phyloP scores from a whole-genome alignment of 2,888 invertebrate genomes.

The Sycophila texana region DNA sequence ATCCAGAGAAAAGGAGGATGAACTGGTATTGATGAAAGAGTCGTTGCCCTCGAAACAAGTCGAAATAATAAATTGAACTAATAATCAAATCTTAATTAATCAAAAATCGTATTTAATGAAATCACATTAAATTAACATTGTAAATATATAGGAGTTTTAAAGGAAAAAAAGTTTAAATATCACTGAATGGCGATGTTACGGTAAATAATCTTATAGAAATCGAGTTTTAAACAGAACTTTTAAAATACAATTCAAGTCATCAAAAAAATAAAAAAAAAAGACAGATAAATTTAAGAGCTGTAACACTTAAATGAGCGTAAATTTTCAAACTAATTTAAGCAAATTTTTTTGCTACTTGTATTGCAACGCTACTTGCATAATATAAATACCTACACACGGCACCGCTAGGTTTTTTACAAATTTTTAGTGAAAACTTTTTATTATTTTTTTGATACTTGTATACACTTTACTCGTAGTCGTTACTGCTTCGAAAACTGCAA shows the following conservation, averaged over 20 bases:
- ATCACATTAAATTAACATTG: slow-evolving; percentile 22
- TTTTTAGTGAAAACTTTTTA: slow-evolving; percentile 26
- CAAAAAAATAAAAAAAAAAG: slow-evolving; percentile 36
- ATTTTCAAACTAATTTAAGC: neutral
- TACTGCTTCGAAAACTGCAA: slow-evolving; percentile 24
- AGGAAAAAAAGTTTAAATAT: slow-evolving; percentile 8
- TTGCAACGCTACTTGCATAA: neutral
- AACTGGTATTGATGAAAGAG: neutral
- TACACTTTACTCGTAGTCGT: slow-evolving; percentile 2
- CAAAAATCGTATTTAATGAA: slow-evolving; percentile 40
- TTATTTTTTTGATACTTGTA: slow-evolving; percentile 41
- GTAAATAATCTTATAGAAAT: slow-evolving; percentile 21
- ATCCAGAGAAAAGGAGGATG: too few species aligned
- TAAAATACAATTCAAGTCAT: slow-evolving; percentile 14
- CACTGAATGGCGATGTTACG: slow-evolving; percentile 21
- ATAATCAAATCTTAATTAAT: slow-evolving; percentile 48
- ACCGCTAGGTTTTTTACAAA: slow-evolving; percentile 25
- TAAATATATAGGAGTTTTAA: slow-evolving; percentile 42
- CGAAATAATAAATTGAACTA: slow-evolving; percentile 40
- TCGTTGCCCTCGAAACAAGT: slow-evolving; percentile 26
- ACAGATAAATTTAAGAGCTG: slow-evolving; percentile 13
- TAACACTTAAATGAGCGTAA: neutral
- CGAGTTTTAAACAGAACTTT: slow-evolving; percentile 22
- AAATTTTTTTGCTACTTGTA: too few species aligned
- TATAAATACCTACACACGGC: neutral